phyloP scores from a whole-genome alignment of 2,113 vertebrate genomes.

The Aleadryas rufinucha region DNA sequence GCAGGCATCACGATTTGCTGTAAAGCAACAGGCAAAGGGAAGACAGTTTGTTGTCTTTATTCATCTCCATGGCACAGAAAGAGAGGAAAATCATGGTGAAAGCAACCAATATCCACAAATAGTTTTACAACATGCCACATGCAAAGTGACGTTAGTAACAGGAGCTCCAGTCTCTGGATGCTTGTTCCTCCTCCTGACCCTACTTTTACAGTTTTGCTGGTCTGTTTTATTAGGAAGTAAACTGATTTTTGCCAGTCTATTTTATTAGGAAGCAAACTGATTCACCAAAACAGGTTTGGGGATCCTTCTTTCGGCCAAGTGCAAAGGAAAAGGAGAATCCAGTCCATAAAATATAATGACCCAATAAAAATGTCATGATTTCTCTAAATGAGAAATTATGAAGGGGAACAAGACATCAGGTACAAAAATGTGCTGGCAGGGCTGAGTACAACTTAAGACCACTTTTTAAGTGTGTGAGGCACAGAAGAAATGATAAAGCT shows the following conservation, averaged over 20 bases:
- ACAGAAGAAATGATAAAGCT: background rate
- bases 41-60: background rate
- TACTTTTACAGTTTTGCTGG: background rate
- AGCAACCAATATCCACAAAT: background rate
- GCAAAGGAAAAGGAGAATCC: background rate
- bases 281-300: background rate
- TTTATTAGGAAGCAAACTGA: background rate
- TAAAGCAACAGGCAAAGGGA: background rate
- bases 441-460: background rate
- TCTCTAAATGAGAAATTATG: background rate
- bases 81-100: background rate
- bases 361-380: background rate
- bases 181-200: background rate
- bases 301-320: background rate
- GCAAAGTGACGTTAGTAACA: background rate
- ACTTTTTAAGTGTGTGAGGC: background rate
- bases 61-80: background rate
- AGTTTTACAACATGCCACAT: background rate
- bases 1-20: fast-evolving
- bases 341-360: background rate
- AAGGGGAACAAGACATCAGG: background rate
- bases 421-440: background rate
- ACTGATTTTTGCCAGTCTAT: background rate
- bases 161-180: background rate
- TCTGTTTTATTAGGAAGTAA: background rate